Evolutionary conservation across 2,797 vertebrate genomes (phyloP).

Genomic region (Xiphorhynchus erythropygius): DNA sequence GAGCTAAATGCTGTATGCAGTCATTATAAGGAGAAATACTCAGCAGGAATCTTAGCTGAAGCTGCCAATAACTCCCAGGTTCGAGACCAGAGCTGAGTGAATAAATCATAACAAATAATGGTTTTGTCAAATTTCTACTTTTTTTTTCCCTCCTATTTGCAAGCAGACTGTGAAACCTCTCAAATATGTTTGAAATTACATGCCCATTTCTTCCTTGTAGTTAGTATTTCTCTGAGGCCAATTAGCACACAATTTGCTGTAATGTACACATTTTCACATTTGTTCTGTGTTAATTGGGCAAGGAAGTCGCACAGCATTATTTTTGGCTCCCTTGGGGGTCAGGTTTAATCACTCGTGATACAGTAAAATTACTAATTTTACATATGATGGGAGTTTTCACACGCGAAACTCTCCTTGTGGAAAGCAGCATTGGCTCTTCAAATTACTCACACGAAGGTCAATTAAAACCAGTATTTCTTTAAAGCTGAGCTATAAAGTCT

Average conservation of each 20-base stretch:
- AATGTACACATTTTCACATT: conserved; percentile 67
- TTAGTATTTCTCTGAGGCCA: conserved; percentile 44
- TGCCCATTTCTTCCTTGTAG: conserved; percentile 22
- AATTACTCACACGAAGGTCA: conserved; percentile 39
- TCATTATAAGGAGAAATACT: conserved; percentile 66
- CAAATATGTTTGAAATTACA: conserved; percentile 60
- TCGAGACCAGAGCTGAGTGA: conserved; percentile 57
- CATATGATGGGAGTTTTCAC: conserved; percentile 19
- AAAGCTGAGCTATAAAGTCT: conserved; percentile 25
- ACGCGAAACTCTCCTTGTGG: neutral
- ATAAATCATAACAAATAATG: conserved; percentile 71
- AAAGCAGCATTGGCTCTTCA: neutral
- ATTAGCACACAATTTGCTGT: conserved; percentile 60
- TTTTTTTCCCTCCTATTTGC: neutral
- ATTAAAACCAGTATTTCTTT: conserved; percentile 60
- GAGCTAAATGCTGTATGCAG: conserved; percentile 53
- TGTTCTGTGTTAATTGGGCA: conserved; percentile 59
- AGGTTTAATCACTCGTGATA: conserved; percentile 48
- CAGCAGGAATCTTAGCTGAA: conserved; percentile 64
- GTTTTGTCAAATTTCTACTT: conserved; percentile 58
- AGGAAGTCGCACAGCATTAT: conserved; percentile 59
- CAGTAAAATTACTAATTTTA: conserved; percentile 41
- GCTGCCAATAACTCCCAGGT: conserved; percentile 69
- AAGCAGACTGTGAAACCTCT: conserved; percentile 43
- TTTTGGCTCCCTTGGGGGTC: conserved; percentile 35